Base-by-base conservation (phyloP, 2,113 vertebrate species). In the Cyprinodon variegatus region DNA sequence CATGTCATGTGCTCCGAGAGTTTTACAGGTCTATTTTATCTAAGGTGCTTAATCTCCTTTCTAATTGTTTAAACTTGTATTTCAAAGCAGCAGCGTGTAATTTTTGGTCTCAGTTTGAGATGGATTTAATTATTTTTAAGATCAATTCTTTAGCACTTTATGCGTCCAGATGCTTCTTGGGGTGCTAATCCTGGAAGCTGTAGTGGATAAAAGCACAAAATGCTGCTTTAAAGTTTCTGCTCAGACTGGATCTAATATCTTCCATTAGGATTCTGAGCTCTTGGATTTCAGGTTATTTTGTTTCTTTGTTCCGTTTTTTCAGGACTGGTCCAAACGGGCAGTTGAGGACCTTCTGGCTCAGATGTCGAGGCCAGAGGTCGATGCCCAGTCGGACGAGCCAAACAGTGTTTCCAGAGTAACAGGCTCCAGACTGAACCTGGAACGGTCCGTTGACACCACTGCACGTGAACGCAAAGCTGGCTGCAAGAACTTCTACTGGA, bases 401-500 rank as follows among this genome's bases (percentile, higher is more conserved):
- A 96, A 97, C 59, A 74, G 96, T 65, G 76, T 86, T 9, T 94
- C 96, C 84, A 92, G 59, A 61, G 78, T 69, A 0, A 81, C 94
- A 50, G 93, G 95, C 59, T 92, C 87, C 0, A 86, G 83, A 20
- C 46, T 88, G 79, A 92, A 91, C 78, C 78, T 93, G 67, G 91
- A 94, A 75, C 84, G 93, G 36, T 93, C 93, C 0, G 88, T 82
- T 0, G 93, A 94, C 4, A 43, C 83, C 4, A 72, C 89, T 7
- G 85, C 91, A 3, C 91, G 93, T 0, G 93, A 95, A 39, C 93
- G 94, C 45, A 95, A 95, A 82, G 91, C 93, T 0, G 93, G 94
- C 76, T 95, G 94, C 91, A 95, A 94, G 85, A 95, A 94, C 89
- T 95, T 95, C 90, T 95, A 94, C 88, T 95, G 95, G 95, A 95